Percentiles rank a stretch among this genome's conserved stretches.
Conservation (phyloP, 2,888 invertebrate genomes). For the Lottia gigantea region DNA sequence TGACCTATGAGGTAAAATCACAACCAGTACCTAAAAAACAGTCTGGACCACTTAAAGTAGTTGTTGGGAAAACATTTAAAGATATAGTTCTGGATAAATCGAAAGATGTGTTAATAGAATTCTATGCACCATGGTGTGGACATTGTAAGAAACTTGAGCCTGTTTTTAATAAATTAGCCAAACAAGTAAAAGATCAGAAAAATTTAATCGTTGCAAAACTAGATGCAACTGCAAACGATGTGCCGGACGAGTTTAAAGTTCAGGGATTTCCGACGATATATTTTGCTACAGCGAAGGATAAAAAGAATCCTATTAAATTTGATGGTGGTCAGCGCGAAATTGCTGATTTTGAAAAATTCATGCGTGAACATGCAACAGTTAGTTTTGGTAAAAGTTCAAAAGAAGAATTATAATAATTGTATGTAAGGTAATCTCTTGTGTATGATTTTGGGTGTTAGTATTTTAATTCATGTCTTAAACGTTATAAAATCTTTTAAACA, state of each 20-base stretch:
- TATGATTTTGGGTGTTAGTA: too few species aligned
- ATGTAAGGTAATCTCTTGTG: not conserved
- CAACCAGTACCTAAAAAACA: constrained; percentile 71
- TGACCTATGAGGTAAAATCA: constrained; percentile 70
- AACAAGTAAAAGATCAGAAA: constrained; percentile 58
- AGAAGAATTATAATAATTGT: constrained; percentile 52
- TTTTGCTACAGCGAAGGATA: constrained; percentile 64
- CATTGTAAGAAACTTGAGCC: constrained; percentile 73
- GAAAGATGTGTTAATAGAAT: constrained; percentile 72
- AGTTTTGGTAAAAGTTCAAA: constrained; percentile 47
- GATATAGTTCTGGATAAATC: constrained; percentile 69
- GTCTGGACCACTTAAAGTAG: constrained; percentile 69
- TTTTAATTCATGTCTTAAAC: too few species aligned
- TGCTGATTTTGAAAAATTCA: constrained; percentile 62
- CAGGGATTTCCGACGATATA: constrained; percentile 72
- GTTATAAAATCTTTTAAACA: too few species aligned
- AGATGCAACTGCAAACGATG: constrained; percentile 71
- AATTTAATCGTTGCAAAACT: constrained; percentile 66
- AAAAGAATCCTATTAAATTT: constrained; percentile 66
- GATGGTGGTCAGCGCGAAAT: constrained; percentile 62
- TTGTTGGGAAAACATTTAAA: constrained; percentile 73
- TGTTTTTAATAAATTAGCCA: constrained; percentile 68
- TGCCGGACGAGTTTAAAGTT: constrained; percentile 64
- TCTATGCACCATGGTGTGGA: constrained; percentile 75
- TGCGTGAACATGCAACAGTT: constrained; percentile 58